These are phyloP conservation scores for Mizuhopecten yessoensis DNA, from an alignment of 1,140 invertebrate species.

Conservation along the genomic window DNA sequence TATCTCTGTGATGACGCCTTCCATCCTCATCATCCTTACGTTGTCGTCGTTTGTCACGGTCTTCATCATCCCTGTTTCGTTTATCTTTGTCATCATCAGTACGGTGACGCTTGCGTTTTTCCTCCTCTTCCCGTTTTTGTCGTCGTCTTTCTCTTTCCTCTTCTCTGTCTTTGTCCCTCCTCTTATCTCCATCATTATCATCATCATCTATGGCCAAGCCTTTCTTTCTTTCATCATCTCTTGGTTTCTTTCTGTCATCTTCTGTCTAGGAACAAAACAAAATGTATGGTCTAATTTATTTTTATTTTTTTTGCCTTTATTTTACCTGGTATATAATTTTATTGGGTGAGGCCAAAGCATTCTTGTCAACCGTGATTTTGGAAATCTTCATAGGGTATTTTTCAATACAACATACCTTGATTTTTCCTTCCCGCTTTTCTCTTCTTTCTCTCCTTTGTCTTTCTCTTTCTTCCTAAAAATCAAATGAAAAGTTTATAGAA, in stretches of 20 bases:
- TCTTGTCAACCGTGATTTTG: no score
- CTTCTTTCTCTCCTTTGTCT: constrained; percentile 65
- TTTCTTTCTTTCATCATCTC: constrained; percentile 54
- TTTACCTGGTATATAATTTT: no score
- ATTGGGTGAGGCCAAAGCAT: no score
- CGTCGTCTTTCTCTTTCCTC: constrained; percentile 55
- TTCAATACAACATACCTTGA: constrained; percentile 4
- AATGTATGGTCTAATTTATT: neutral
- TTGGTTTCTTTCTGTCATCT: constrained; percentile 41
- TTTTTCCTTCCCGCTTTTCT: constrained; percentile 62
- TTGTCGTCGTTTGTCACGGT: constrained; percentile 47
- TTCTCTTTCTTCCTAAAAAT: constrained; percentile 66
- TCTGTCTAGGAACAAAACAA: neutral
- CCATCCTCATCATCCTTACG: constrained; percentile 50
- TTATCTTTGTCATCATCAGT: constrained; percentile 48
- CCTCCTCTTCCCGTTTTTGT: constrained; percentile 42
- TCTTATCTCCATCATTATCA: constrained; percentile 53
- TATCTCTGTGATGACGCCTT: constrained; percentile 46
- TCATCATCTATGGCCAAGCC: constrained; percentile 56
- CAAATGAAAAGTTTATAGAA: neutral
- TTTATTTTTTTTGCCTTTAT: neutral
- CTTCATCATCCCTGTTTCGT: constrained; percentile 56
- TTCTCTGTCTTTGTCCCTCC: constrained; percentile 55
- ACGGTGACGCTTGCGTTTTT: constrained; percentile 42
- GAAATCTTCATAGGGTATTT: no score